Evolutionary conservation across 1,140 invertebrate genomes (phyloP).

Genomic region (Drosophila suzukii): DNA sequence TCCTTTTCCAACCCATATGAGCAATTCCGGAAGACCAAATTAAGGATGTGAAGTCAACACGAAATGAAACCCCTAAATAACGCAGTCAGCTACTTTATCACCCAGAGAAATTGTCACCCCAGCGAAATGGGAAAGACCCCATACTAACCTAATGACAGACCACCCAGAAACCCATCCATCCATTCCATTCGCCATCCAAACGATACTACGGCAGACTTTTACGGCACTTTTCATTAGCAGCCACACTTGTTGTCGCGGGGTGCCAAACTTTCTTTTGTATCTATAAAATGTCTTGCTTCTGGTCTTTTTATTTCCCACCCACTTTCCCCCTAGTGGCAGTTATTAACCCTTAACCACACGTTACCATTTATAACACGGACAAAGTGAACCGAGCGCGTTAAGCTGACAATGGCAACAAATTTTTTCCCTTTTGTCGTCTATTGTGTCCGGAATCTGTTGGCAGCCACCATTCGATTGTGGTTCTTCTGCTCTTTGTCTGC

Average conservation of each 20-base stretch:
- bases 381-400: slow-evolving; percentile 54
- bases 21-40: not conserved
- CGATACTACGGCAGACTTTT: slow-evolving; percentile 38
- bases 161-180: slow-evolving; percentile 23
- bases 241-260: slow-evolving; percentile 59
- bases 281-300: slow-evolving; percentile 64
- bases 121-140: not conserved
- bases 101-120: slow-evolving; percentile 1
- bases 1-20: not conserved
- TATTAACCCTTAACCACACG: slow-evolving; percentile 80
- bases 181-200: slow-evolving; percentile 27
- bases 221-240: slow-evolving; percentile 76
- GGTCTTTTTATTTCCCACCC: slow-evolving; percentile 17
- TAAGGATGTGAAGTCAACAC: slow-evolving; percentile 4
- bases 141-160: slow-evolving; percentile 15
- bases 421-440: slow-evolving; percentile 32
- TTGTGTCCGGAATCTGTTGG: slow-evolving; percentile 34
- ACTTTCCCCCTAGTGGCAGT: slow-evolving; percentile 60
- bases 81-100: slow-evolving; percentile 30
- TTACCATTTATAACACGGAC: slow-evolving; percentile 75
- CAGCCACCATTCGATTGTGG: slow-evolving; percentile 56
- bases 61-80: slow-evolving; percentile 18
- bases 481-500: slow-evolving; percentile 59
- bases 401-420: slow-evolving; percentile 74
- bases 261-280: slow-evolving; percentile 50